Conservation (phyloP, 2,797 vertebrate species). For the Scolopax bukidnonensis region DNA sequence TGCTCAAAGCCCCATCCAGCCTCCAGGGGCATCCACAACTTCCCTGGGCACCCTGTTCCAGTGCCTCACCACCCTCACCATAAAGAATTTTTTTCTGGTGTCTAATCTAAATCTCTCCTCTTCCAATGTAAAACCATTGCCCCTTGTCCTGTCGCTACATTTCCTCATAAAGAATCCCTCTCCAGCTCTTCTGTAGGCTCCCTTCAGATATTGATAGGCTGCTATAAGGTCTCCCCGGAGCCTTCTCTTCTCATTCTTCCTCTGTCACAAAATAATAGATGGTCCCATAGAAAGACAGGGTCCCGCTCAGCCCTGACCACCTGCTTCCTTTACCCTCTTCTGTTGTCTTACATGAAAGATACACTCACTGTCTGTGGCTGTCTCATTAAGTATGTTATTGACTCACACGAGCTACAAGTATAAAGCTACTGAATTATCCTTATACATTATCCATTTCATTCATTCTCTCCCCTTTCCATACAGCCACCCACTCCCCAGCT, state of each 20-base stretch:
- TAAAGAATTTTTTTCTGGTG: too few species aligned
- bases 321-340: background rate
- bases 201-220: too few species aligned
- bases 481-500: background rate
- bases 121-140: too few species aligned
- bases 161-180: too few species aligned
- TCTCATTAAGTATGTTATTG: background rate
- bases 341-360: background rate
- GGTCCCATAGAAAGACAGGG: background rate
- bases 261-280: background rate
- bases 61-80: too few species aligned
- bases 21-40: too few species aligned
- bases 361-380: background rate
- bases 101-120: too few species aligned
- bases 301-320: background rate
- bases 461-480: background rate
- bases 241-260: background rate
- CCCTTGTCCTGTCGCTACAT: too few species aligned
- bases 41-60: too few species aligned
- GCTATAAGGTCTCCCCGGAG: too few species aligned
- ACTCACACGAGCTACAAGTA: background rate
- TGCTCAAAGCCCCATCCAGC: too few species aligned
- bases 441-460: background rate
- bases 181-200: too few species aligned
- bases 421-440: background rate